Conservation (phyloP, 2,888 invertebrate species). For the Conchocele bisecta region DNA sequence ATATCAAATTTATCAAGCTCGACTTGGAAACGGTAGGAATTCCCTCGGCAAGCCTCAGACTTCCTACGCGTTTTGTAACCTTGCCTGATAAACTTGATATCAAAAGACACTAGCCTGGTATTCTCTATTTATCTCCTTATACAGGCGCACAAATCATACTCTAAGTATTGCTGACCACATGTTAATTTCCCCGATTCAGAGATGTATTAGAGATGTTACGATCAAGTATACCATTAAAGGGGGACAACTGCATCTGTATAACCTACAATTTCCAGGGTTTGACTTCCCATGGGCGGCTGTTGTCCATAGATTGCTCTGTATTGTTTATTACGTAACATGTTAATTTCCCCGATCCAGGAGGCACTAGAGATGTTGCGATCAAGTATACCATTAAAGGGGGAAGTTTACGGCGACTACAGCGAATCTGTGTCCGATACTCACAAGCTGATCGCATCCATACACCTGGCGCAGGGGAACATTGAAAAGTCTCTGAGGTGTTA, state of each 20-base stretch:
- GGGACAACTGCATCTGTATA: no score
- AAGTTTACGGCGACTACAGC: slow-evolving; percentile 80
- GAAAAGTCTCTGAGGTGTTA: slow-evolving; percentile 78
- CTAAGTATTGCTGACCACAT: no score
- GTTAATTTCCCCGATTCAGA: slow-evolving; percentile 60
- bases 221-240: slow-evolving; percentile 74
- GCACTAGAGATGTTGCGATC: slow-evolving; percentile 74
- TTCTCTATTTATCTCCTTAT: no score
- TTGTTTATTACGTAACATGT: background rate
- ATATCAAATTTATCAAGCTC: no score
- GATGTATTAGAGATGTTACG: slow-evolving; percentile 76
- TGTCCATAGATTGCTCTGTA: background rate
- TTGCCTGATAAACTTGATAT: no score
- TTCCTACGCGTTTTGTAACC: no score
- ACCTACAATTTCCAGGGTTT: no score
- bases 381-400: slow-evolving; percentile 74
- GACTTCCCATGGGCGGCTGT: no score
- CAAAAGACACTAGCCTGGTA: no score
- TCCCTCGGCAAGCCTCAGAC: no score
- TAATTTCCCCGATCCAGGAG: slow-evolving; percentile 70
- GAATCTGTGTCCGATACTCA: slow-evolving; percentile 79
- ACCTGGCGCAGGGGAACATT: slow-evolving; percentile 77
- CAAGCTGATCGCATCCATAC: slow-evolving; percentile 79
- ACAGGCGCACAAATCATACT: no score
- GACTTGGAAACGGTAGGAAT: no score